Evolutionary conservation across 2,113 vertebrate species (phyloP), one percentile per base, ranked within the genome.

Genomic region (Pongo pygmaeus): DNA sequence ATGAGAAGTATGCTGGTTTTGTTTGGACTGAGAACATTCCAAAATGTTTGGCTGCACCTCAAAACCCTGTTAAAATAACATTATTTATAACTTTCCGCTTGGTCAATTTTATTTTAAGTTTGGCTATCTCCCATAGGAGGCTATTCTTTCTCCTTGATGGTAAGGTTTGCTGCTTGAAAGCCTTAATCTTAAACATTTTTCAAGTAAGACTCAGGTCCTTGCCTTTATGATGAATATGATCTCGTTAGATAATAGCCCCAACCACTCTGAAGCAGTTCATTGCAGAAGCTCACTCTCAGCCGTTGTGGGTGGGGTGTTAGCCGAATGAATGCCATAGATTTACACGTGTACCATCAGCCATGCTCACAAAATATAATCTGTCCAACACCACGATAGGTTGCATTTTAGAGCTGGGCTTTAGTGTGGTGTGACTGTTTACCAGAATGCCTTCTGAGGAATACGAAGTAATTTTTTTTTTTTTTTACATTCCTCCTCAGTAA

Each of bases 1-100:
- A 98, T 32, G 91, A 98, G 92, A 98, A 98, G 96, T 96, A 98
- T 43, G 18, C 96, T 97, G 96, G 95, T 96, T 98, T 98, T 98
- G 92, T 98, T 98, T 98, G 97, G 97, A 98, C 75, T 18, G 43
- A 98, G 97, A 93, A 88, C 97, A 98, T 98, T 98, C 98, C 97
- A 98, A 98, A 97, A 97, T 86, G 97, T 95, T 96, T 98, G 98
- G 98, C 98, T 97, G 89, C 17, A 97, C 96, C 98, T 98, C 98
- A 95, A 98, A 97, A 97, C 93, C 79, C 91, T 98, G 94, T 50
- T 93, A 0, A 3, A 97, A 98, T 92, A 97, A 98, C 97, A 97
- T 96, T 98, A 97, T 98, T 99, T 98, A 98, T 98, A 96, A 97
- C 96, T 97, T 96, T 96, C 84, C 96, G 94, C 94, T 97, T 94